phyloP scores from a whole-genome alignment of 2,113 vertebrate species.

The Ammodytes dubius region DNA sequence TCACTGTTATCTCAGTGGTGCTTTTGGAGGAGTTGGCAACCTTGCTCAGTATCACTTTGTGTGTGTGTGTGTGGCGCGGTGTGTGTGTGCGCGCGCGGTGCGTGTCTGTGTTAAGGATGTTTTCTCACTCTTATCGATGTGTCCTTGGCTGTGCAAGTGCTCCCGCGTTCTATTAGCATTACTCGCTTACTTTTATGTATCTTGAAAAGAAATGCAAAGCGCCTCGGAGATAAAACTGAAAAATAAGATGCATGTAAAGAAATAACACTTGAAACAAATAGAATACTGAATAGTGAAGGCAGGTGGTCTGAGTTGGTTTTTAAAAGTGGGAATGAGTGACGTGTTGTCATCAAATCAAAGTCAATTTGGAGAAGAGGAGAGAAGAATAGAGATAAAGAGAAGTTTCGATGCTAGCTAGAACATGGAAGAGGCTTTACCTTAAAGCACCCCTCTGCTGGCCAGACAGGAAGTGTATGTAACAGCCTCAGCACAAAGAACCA shows the following conservation, averaged over 20 bases:
- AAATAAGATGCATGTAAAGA: not conserved
- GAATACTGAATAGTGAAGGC: conserved; percentile 5
- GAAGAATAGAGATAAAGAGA: not conserved
- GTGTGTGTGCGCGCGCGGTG: conserved; percentile 30
- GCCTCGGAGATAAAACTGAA: conserved; percentile 29
- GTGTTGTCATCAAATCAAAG: not conserved
- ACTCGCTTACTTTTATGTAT: conserved; percentile 72
- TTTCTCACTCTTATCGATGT: conserved; percentile 75
- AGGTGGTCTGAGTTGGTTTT: conserved; percentile 8
- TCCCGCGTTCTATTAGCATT: conserved; percentile 63
- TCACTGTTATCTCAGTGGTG: conserved; percentile 80
- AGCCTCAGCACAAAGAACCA: conserved; percentile 75
- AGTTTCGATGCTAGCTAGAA: not conserved
- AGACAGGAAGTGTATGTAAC: conserved; percentile 76
- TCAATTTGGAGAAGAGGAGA: too few relatives aligned
- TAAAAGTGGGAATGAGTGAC: not conserved
- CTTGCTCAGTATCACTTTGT: conserved; percentile 73
- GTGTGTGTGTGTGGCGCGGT: conserved; percentile 51
- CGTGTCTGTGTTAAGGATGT: conserved; percentile 69
- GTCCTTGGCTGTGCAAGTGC: conserved; percentile 76
- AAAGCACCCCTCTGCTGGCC: conserved; percentile 74
- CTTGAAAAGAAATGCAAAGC: conserved; percentile 45
- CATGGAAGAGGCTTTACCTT: conserved; percentile 71
- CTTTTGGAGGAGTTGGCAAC: conserved; percentile 81
- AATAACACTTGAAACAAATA: conserved; percentile 11